These are phyloP conservation scores for Seira sanloemensis DNA, from an alignment of 2,888 invertebrate genomes.

Conservation along the genomic window DNA sequence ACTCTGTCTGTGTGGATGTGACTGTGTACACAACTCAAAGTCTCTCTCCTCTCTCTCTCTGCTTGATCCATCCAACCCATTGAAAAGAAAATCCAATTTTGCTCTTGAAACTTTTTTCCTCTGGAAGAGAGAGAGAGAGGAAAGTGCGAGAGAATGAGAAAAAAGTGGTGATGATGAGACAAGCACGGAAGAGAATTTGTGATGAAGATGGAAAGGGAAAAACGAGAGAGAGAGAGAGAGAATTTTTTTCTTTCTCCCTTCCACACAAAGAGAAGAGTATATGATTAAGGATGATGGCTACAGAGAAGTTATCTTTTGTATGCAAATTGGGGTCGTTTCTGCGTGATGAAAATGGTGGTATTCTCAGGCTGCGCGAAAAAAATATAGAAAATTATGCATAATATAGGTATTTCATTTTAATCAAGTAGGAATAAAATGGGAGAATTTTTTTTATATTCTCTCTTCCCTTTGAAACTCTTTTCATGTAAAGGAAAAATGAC, in stretches of 20 bases:
- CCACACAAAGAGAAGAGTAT: conserved; percentile 15
- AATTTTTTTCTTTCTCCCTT: too few species aligned
- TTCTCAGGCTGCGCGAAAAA: conserved; percentile 40
- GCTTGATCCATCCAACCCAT: not conserved
- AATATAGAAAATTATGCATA: not conserved
- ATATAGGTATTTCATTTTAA: conserved; percentile 6
- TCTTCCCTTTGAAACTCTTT: not conserved
- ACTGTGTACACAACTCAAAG: not conserved
- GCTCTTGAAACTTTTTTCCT: conserved; percentile 19
- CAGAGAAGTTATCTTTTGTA: conserved; percentile 15
- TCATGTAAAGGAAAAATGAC: not conserved
- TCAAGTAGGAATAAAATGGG: not conserved
- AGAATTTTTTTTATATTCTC: not conserved
- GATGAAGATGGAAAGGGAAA: not conserved
- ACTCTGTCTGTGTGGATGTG: not conserved
- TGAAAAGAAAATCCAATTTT: conserved; percentile 55
- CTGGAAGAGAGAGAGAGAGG: too few species aligned
- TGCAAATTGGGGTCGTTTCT: not conserved
- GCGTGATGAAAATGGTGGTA: not conserved
- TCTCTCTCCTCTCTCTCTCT: too few species aligned
- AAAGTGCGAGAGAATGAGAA: not conserved
- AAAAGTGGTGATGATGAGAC: not conserved
- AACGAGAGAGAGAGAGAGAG: not conserved
- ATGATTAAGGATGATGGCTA: conserved; percentile 65
- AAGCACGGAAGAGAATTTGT: not conserved